Evolutionary conservation across 2,797 vertebrate genomes (phyloP).

Genomic region (Aselliscus stoliczkanus): DNA sequence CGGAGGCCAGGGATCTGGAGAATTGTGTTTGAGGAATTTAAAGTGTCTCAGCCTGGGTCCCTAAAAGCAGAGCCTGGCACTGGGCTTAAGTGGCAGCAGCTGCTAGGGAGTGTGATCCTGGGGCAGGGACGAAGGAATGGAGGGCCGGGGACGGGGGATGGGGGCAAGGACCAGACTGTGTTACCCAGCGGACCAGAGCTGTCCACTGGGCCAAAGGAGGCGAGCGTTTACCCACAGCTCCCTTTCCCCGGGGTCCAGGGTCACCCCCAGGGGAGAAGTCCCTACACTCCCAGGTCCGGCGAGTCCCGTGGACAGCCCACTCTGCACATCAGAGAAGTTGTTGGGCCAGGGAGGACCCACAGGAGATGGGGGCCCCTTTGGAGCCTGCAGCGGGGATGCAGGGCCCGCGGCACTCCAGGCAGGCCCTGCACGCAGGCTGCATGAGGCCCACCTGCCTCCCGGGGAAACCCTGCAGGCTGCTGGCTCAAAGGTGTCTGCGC

Average conservation of each 20-base stretch:
- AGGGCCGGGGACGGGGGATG: too few relatives aligned
- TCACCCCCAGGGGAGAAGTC: fast-evolving
- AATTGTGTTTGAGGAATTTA: too few relatives aligned
- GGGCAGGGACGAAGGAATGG: fast-evolving
- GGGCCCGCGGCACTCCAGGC: neutral
- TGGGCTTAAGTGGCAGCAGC: neutral
- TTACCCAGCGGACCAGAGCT: too few relatives aligned
- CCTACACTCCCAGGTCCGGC: neutral
- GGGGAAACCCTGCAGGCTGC: neutral
- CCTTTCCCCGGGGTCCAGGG: neutral
- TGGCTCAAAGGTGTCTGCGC: neutral
- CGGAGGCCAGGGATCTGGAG: neutral
- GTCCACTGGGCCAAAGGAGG: too few relatives aligned
- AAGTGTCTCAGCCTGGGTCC: too few relatives aligned
- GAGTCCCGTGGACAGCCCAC: too few relatives aligned
- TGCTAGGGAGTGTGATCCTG: neutral
- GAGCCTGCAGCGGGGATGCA: too few relatives aligned
- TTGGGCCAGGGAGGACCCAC: too few relatives aligned
- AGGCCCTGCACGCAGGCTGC: neutral
- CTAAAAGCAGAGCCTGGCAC: neutral
- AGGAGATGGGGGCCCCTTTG: too few relatives aligned
- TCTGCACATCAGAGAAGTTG: too few relatives aligned
- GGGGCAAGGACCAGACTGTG: too few relatives aligned
- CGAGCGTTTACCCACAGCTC: fast-evolving
- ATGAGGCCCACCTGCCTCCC: neutral